Evolutionary conservation across 2,797 vertebrate species (phyloP).

Genomic region (Lithobates sylvaticus): DNA sequence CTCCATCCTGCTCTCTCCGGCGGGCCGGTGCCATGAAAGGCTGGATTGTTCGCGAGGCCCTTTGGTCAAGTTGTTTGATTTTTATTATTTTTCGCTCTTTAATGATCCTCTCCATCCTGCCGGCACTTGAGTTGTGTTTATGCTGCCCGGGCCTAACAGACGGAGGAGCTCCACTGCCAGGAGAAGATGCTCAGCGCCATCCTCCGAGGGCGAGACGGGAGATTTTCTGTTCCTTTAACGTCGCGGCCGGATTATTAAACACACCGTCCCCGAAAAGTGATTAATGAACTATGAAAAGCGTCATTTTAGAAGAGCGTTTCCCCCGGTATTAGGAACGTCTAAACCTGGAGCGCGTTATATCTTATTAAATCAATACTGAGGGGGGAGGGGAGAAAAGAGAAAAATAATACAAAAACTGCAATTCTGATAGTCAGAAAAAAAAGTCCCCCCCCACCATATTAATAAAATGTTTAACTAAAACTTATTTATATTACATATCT

Average conservation of each 20-base stretch:
- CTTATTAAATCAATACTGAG: conserved; percentile 15
- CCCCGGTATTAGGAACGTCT: conserved; percentile 10
- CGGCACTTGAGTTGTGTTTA: conserved; percentile 80
- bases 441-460: too few species aligned
- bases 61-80: conserved; percentile 75
- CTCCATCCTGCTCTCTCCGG: conserved; percentile 6
- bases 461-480: too few species aligned
- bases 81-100: conserved; percentile 68
- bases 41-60: conserved; percentile 71
- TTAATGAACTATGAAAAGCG: conserved; percentile 44
- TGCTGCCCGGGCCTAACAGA: conserved; percentile 74
- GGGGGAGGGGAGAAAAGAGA: too few species aligned
- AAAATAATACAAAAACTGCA: not conserved
- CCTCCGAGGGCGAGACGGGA: conserved; percentile 49
- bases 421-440: not conserved
- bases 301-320: conserved; percentile 28
- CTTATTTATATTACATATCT: too few species aligned
- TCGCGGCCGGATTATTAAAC: conserved; percentile 58
- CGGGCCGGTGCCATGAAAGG: conserved; percentile 73
- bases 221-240: not conserved
- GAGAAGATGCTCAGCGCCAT: conserved; percentile 55
- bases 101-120: conserved; percentile 81
- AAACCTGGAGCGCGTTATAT: conserved; percentile 20
- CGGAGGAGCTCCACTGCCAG: conserved; percentile 63
- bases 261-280: conserved; percentile 56